Base-by-base conservation (phyloP, 2,888 invertebrate species). In the Perithous albicinctus region DNA sequence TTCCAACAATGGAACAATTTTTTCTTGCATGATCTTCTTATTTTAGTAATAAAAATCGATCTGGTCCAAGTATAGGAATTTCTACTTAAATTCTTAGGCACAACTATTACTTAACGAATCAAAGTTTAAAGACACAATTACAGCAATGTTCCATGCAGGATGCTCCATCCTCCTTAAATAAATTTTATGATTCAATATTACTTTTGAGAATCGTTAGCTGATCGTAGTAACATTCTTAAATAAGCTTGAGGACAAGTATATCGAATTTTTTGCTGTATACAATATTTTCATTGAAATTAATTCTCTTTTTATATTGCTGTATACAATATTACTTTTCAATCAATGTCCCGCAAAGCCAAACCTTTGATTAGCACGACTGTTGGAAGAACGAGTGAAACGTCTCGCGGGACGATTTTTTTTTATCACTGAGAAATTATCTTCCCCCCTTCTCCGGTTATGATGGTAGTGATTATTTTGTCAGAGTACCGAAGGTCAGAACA, bases 401-500 rank as follows among this genome's bases (percentile, higher is more conserved):
- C 72, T 46, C 41, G 56, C 38, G 41, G 69, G 29, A 64, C n/a
- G 29, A 15, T 12, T 73, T 56, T 59, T 66, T 35, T 20, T 26
- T 54, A 43, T 29, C 61, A 48, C n/a, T 41, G 38, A 15, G 51
- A 78, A 78, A 81, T 78, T 64, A 81, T 78, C 67, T 63, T 56
- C 41, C 29, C 46, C 48, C 35, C 67, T 35, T 32, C 15, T 48
- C 38, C 35, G 61, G 32, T 63, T 26, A 29, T 23, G 69, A 81
- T 74, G 63, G 46, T 74, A 74, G 77, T 74, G 59, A 83, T 82
- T 82, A 82, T 67, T 56, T 48, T 64, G 64, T 78, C 80, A 77
- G 73, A 67, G 69, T 61, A 69, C 48, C 70, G 84, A 82, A 84
- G 86, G 84, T 83, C 82, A 79, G 51, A 76, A 77, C 78, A 72